Evolutionary conservation across 1,140 invertebrate species (phyloP).

Genomic region (Planococcus citri): DNA sequence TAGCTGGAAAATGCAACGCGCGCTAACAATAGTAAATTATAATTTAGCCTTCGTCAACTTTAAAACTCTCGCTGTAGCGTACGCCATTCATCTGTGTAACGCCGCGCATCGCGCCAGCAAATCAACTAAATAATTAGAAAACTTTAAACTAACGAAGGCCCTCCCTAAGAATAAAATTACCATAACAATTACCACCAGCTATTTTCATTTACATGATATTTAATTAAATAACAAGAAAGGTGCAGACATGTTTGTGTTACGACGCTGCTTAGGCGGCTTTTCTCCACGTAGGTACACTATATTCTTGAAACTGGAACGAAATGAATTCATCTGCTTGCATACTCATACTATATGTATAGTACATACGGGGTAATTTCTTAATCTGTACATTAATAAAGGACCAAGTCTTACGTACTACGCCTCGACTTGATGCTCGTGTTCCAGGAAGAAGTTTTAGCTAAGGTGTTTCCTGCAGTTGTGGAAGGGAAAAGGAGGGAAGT

Average conservation of each 20-base stretch:
- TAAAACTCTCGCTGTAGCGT: no score
- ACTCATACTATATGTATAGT: background rate
- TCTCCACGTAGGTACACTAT: background rate
- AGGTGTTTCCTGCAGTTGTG: no score
- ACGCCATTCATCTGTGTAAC: background rate
- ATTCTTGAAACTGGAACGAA: background rate
- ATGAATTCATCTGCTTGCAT: background rate
- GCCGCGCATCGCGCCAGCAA: background rate
- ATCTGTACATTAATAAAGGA: background rate
- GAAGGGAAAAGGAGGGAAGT: no score
- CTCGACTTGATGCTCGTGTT: background rate
- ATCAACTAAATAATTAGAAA: slow-evolving; percentile 16
- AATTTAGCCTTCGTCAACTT: background rate
- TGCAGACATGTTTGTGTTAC: background rate
- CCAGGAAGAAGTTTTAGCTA: no score
- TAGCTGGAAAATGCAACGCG: background rate
- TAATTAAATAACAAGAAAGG: slow-evolving; percentile 9
- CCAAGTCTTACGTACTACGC: no score
- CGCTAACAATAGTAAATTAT: slow-evolving; percentile 1
- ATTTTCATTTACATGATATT: slow-evolving; percentile 16
- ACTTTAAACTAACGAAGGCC: slow-evolving; percentile 13
- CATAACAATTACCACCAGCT: slow-evolving; percentile 11
- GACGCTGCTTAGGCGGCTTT: background rate
- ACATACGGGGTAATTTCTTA: background rate
- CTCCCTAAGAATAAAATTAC: background rate